These are phyloP conservation scores for Typhlichthys subterraneus DNA, from an alignment of 2,797 vertebrate species.

Conservation along the genomic window DNA sequence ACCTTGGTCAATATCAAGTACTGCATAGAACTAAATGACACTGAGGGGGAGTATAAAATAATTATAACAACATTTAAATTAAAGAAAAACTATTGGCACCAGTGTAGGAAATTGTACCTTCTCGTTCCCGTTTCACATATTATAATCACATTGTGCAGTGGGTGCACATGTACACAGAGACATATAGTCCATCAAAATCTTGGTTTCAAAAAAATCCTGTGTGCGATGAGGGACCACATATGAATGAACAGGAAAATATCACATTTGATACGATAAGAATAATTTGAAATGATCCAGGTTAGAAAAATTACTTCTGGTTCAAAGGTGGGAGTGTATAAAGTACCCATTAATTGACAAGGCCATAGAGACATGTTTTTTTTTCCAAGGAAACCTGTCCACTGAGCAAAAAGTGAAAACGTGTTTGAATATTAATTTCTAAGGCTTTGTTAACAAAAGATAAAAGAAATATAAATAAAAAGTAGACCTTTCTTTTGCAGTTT, in stretches of 20 bases:
- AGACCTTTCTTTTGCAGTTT: conserved; percentile 49
- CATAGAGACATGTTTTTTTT: conserved; percentile 34
- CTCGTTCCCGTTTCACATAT: conserved; percentile 48
- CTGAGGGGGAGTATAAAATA: conserved; percentile 38
- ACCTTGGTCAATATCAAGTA: conserved; percentile 56
- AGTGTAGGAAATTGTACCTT: conserved; percentile 60
- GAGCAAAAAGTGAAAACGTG: conserved; percentile 31
- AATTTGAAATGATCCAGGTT: too few species aligned
- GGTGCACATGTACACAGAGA: conserved; percentile 69
- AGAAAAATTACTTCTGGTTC: conserved; percentile 54
- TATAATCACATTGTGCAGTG: conserved; percentile 61
- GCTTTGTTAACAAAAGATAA: conserved; percentile 50
- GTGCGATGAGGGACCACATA: conserved; percentile 35
- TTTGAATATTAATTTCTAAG: conserved; percentile 58
- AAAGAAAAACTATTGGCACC: conserved; percentile 55
- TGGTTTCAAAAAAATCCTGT: conserved; percentile 61
- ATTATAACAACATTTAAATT: conserved; percentile 49
- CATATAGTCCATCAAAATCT: conserved; percentile 24
- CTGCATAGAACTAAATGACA: conserved; percentile 62
- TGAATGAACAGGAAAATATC: conserved; percentile 36
- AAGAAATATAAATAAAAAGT: conserved; percentile 41
- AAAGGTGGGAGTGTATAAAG: conserved; percentile 35
- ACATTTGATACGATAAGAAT: too few species aligned
- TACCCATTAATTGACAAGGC: conserved; percentile 43
- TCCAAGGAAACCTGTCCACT: conserved; percentile 37